Percentiles rank a stretch among this genome's conserved stretches.
phyloP scores from a whole-genome alignment of 2,113 vertebrate genomes.

The Pogonocichla stellata region DNA sequence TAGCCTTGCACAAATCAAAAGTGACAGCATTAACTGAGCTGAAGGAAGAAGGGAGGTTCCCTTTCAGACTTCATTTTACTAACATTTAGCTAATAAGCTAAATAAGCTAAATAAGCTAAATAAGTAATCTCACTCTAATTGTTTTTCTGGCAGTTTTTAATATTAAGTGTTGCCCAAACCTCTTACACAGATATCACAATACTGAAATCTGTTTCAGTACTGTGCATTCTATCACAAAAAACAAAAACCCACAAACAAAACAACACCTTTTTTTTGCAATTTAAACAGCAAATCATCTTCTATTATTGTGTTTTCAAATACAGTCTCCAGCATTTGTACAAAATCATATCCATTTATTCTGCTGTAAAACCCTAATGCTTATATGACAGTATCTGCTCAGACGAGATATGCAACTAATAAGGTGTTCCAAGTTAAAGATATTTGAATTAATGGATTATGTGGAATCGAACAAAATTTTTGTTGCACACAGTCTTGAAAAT shows the following conservation, averaged over 20 bases:
- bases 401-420: not conserved
- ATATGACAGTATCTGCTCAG: not conserved
- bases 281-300: not conserved
- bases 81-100: not conserved
- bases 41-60: not conserved
- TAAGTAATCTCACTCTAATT: not conserved
- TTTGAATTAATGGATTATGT: not conserved
- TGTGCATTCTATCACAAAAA: not conserved
- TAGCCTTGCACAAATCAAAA: not conserved
- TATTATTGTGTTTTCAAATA: not conserved
- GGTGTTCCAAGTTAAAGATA: not conserved
- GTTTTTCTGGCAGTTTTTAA: not conserved
- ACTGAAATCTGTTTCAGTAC: not conserved
- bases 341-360: not conserved
- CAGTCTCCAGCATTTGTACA: not conserved
- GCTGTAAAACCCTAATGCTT: not conserved
- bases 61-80: not conserved
- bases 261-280: rapidly evolving
- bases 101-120: not conserved
- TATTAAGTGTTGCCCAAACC: not conserved
- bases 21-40: rapidly evolving
- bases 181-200: not conserved
- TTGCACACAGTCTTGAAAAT: not conserved
- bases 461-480: not conserved
- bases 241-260: not conserved